Percentiles rank a stretch among this genome's conserved stretches.
phyloP scores from a whole-genome alignment of 2,113 vertebrate genomes.

The Hystrix brachyura region DNA sequence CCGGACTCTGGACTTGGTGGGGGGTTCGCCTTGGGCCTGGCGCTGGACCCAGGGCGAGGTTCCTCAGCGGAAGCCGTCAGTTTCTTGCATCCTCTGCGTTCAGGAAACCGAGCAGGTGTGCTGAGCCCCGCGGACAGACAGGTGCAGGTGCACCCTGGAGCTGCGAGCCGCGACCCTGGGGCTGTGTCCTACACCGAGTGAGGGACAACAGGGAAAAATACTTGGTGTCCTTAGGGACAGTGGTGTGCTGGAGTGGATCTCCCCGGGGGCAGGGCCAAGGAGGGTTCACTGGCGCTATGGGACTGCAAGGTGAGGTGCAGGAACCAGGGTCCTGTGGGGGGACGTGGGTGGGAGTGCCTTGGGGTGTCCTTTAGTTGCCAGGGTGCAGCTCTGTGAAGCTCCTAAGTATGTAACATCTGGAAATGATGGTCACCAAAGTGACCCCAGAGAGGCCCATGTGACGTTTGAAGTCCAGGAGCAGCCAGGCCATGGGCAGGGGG shows the following conservation, averaged over 20 bases:
- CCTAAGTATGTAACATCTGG: neutral
- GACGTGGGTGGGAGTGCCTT: neutral
- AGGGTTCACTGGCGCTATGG: neutral
- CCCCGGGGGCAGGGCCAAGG: neutral
- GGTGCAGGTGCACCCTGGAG: neutral
- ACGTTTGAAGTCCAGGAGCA: neutral
- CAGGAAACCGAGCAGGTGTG: neutral
- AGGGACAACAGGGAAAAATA: neutral
- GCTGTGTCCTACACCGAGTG: neutral
- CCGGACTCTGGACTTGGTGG: accelerated
- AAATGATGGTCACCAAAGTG: neutral
- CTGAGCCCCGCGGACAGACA: neutral
- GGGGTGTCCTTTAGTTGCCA: neutral
- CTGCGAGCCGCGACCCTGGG: neutral
- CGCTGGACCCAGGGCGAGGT: neutral
- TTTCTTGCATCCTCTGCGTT: neutral
- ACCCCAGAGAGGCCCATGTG: neutral
- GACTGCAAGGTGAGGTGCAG: neutral
- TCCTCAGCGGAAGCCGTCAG: neutral
- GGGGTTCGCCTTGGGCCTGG: accelerated
- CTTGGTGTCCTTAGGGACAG: neutral
- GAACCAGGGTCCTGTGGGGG: neutral
- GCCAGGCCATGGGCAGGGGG: neutral
- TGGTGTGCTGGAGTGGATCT: neutral
- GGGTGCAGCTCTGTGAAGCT: neutral